A percentile compares a stretch with the other conserved stretches of the same genome.
phyloP scores from a whole-genome alignment of 2,797 vertebrate genomes.

The Premnoplex brunnescens region DNA sequence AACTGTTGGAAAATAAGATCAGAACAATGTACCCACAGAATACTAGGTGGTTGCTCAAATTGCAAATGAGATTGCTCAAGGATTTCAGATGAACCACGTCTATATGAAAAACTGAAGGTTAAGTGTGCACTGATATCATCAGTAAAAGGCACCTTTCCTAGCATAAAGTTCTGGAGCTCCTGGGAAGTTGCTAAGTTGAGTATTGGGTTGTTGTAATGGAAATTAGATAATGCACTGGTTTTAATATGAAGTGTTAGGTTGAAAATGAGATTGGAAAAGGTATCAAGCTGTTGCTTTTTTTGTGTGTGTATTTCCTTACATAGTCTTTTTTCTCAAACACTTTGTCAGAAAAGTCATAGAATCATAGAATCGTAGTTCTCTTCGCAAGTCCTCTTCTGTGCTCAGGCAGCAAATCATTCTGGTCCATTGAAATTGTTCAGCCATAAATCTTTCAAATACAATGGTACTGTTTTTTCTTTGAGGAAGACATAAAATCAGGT shows the following conservation, averaged over 20 bases:
- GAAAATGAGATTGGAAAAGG: background rate
- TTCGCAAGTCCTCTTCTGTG: background rate
- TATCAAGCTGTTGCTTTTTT: background rate
- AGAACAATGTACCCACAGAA: no score
- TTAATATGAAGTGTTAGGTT: background rate
- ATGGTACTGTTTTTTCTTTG: background rate
- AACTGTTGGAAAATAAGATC: no score
- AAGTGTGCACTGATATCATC: no score
- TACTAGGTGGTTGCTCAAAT: no score
- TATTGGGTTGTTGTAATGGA: background rate
- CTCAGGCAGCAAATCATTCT: background rate
- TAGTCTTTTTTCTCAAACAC: background rate
- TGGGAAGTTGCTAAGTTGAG: background rate
- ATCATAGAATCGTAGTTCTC: background rate
- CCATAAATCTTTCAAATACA: background rate
- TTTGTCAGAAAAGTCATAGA: background rate
- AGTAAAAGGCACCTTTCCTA: no score
- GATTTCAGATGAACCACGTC: no score
- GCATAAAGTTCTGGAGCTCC: no score
- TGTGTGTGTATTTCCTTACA: background rate
- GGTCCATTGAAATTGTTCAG: background rate
- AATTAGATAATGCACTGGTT: background rate
- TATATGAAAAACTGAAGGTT: no score
- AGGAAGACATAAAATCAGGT: background rate
- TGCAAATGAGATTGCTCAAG: no score